phyloP scores from a whole-genome alignment of 1,140 invertebrate genomes.

The Neelides sp. region DNA sequence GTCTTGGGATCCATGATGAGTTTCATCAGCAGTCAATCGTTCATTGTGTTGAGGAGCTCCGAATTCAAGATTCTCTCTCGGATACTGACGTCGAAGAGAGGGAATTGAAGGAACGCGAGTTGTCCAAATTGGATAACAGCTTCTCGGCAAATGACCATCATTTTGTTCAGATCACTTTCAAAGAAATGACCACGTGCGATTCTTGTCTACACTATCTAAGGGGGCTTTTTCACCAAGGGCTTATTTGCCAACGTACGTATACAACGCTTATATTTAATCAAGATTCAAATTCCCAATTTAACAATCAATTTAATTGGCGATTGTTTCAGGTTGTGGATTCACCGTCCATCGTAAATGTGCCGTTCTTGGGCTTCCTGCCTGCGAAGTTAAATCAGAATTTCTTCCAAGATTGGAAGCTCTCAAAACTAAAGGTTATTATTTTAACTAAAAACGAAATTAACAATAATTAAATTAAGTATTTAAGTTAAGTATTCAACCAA shows the following conservation, averaged over 20 bases:
- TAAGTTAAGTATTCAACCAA: too few relatives aligned
- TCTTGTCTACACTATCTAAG: conserved; percentile 61
- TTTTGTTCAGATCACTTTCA: conserved; percentile 55
- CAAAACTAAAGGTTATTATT: conserved; percentile 16
- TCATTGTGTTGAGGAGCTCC: conserved; percentile 55
- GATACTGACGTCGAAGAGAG: conserved; percentile 33
- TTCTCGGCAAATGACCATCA: conserved; percentile 39
- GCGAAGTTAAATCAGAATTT: conserved; percentile 26
- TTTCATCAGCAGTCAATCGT: conserved; percentile 60
- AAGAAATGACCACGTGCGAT: conserved; percentile 54
- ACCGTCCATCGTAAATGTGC: conserved; percentile 58
- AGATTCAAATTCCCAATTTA: neutral
- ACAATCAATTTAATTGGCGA: conserved; percentile 18
- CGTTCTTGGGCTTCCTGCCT: conserved; percentile 47
- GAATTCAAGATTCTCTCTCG: conserved; percentile 31
- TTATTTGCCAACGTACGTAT: conserved; percentile 54
- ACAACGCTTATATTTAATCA: neutral
- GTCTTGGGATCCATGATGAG: conserved; percentile 63
- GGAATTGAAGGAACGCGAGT: conserved; percentile 5
- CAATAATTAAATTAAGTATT: too few relatives aligned
- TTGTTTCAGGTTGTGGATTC: conserved; percentile 52
- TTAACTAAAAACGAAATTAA: too few relatives aligned
- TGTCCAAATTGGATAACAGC: conserved; percentile 16
- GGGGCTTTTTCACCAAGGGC: conserved; percentile 57
- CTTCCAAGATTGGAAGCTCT: conserved; percentile 10